Base-by-base conservation (phyloP, 1,140 invertebrate genomes). In the Manduca sexta region DNA sequence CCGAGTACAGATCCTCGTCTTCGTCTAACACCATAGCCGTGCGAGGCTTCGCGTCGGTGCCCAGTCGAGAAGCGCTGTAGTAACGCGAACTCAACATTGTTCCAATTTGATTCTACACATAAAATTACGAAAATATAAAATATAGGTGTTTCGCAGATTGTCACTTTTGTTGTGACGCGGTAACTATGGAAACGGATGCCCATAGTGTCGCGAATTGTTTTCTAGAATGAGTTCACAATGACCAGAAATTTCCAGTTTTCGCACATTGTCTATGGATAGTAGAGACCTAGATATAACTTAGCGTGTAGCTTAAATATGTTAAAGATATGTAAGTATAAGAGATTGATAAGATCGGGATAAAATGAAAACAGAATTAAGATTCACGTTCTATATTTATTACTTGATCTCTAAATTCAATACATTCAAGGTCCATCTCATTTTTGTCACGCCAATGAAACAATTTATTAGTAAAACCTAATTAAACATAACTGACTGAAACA, bases 1-100 rank as follows among this genome's bases (percentile, higher is more conserved):
- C 85, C 6, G 64, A 57, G 49, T 86, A 86, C 17, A 84, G 45
- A 2, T 85, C 84, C 29, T 86, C 84, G 12, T 86, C 84, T 4
- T 84, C 84, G 35, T 85, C 76, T 12, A 80, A 64, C 1, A 81
- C 56, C 17, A 70, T 56, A 0, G 79, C 73, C 1, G 75, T 74
- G 3, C 74, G 68, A 11, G 70, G 70, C 41, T 73, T 74, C 17
- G 65, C 47, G 5, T 74, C 76, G 0, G 62, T 62, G 11, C 69
- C 74, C 1, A 74, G 60, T 5, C 76, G 66, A 0, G 78, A 73
- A 15, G 64, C 64, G 43, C 63, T 74, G 43, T 78, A 76, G 41
- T 71, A 68, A 16, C 75, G 65, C 6, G 69, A 71, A 47, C 73
- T 75, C 17, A 84, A 51, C 81, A 84, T 84, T 48, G 15, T 59